Evolutionary conservation across 2,113 vertebrate genomes (phyloP).

Genomic region (Hydrolagus affinis): DNA sequence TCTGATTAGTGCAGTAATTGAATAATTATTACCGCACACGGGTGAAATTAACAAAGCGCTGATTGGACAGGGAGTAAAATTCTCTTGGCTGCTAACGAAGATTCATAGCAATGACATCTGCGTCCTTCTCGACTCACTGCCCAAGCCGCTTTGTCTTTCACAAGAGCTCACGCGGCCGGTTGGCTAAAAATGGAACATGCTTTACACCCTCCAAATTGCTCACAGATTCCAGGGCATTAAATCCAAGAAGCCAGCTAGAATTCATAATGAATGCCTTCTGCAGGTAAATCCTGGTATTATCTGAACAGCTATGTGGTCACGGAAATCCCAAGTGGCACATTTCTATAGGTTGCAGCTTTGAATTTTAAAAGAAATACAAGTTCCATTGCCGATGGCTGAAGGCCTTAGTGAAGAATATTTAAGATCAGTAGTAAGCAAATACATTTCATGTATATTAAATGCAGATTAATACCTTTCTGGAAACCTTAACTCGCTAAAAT

Average conservation of each 20-base stretch:
- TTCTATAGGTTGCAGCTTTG: background rate
- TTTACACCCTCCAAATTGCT: slow-evolving; percentile 48
- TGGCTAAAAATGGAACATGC: slow-evolving; percentile 49
- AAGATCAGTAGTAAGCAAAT: background rate
- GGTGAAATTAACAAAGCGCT: slow-evolving; percentile 55
- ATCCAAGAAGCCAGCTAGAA: slow-evolving; percentile 52
- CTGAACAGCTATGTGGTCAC: background rate
- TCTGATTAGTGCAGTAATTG: slow-evolving; percentile 52
- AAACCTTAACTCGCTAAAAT: background rate
- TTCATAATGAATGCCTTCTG: slow-evolving; percentile 33
- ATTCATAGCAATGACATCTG: slow-evolving; percentile 90
- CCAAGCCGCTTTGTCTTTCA: slow-evolving; percentile 73
- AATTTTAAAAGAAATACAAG: background rate
- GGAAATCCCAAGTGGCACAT: too few species aligned
- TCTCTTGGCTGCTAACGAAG: slow-evolving; percentile 44
- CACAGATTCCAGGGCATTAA: slow-evolving; percentile 45
- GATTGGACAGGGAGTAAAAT: slow-evolving; percentile 56
- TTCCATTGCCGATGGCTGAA: background rate
- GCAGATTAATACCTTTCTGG: background rate
- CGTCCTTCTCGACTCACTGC: slow-evolving; percentile 91
- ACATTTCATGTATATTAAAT: background rate
- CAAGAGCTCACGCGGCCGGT: slow-evolving; percentile 51
- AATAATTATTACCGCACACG: slow-evolving; percentile 58
- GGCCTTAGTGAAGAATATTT: background rate
- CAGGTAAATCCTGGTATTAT: background rate